Evolutionary conservation across 2,797 vertebrate species (phyloP).

Genomic region (Simalia tracyae): DNA sequence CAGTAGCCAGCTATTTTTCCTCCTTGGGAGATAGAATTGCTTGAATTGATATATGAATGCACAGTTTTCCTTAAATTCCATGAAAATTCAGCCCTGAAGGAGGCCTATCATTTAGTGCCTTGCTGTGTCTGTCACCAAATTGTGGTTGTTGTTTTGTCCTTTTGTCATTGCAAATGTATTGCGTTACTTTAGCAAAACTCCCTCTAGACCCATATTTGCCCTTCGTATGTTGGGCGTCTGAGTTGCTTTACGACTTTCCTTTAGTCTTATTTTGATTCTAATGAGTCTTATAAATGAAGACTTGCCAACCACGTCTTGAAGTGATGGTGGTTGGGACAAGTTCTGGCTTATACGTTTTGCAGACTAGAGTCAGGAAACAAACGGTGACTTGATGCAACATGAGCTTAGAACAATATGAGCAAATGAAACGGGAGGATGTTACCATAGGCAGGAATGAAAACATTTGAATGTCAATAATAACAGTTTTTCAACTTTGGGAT

Average conservation of each 20-base stretch:
- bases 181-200: conserved; percentile 20
- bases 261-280: conserved; percentile 37
- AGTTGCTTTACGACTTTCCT: conserved; percentile 26
- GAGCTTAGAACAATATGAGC: neutral
- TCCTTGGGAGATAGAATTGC: neutral
- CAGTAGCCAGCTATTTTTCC: too few relatives aligned
- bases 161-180: conserved; percentile 21
- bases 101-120: conserved; percentile 11
- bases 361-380: conserved; percentile 22
- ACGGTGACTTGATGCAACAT: conserved; percentile 20
- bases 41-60: neutral
- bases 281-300: conserved; percentile 33
- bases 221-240: conserved; percentile 20
- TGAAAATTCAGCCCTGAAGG: neutral
- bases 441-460: conserved; percentile 8
- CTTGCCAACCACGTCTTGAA: conserved; percentile 31
- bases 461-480: neutral
- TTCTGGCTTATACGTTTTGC: conserved; percentile 17
- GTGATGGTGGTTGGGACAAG: neutral
- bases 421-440: conserved; percentile 9
- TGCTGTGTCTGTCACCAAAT: neutral
- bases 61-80: neutral
- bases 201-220: conserved; percentile 32
- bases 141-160: neutral
- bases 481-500: neutral